Evolutionary conservation across 1,140 invertebrate genomes (phyloP).

Genomic region (Diplogasteroides magnus): DNA sequence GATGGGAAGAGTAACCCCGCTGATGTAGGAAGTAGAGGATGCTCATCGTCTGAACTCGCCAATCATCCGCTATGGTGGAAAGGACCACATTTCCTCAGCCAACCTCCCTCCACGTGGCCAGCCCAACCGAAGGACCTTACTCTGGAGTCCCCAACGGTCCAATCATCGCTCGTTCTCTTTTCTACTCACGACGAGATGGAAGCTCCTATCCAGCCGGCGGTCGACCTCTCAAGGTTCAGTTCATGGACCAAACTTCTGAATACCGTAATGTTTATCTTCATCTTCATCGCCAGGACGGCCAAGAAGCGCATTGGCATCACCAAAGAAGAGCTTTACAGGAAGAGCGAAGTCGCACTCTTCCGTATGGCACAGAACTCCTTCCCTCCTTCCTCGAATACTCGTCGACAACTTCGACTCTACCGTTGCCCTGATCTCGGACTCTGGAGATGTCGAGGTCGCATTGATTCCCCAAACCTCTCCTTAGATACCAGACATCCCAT

Average conservation of each 20-base stretch:
- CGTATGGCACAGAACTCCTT: not conserved
- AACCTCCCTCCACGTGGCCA: not conserved
- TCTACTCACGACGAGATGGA: not conserved
- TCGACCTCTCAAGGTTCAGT: not conserved
- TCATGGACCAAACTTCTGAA: not conserved
- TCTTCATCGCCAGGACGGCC: not conserved
- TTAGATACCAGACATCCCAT: not conserved
- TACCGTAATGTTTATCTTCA: not conserved
- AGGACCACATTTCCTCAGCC: not conserved
- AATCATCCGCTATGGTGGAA: not conserved
- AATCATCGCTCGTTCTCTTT: not conserved
- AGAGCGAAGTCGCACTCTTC: not conserved
- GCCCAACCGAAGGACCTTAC: not conserved
- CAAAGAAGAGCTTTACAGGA: not conserved
- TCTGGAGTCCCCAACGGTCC: not conserved
- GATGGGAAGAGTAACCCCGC: not conserved
- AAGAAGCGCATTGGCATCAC: not conserved
- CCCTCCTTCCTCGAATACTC: not conserved
- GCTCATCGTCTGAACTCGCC: not conserved
- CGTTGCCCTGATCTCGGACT: not conserved
- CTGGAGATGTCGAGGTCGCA: not conserved
- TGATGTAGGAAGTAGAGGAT: conserved; percentile 9
- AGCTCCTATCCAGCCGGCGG: not conserved
- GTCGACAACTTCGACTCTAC: not conserved
- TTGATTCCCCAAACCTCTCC: not conserved